Percentiles rank a stretch among this genome's conserved stretches.
Evolutionary conservation across 2,888 invertebrate species (phyloP).

Genomic region (Drosophila greeni): DNA sequence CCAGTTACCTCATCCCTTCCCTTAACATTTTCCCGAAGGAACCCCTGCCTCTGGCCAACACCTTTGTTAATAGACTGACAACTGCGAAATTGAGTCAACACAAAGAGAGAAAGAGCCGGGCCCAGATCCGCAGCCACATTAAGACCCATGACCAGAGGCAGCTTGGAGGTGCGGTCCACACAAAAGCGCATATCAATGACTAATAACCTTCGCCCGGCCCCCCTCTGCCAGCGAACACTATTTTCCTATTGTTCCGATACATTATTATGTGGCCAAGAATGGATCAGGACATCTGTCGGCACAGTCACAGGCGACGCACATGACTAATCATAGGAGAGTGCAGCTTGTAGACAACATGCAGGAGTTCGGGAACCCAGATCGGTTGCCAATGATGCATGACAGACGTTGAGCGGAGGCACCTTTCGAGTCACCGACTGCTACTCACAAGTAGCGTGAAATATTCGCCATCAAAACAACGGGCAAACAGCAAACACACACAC

Average conservation of each 20-base stretch:
- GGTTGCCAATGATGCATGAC: constrained; percentile 67
- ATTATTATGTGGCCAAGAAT: constrained; percentile 16
- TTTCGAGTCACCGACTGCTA: constrained; percentile 35
- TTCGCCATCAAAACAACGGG: constrained; percentile 67
- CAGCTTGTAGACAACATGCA: constrained; percentile 50
- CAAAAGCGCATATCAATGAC: constrained; percentile 65
- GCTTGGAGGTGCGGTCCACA: constrained; percentile 56
- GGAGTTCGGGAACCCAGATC: constrained; percentile 19
- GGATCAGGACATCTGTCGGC: constrained; percentile 67
- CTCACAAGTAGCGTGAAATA: constrained; percentile 63
- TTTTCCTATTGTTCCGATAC: constrained; percentile 55
- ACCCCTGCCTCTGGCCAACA: constrained; percentile 17
- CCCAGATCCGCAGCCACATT: constrained; percentile 1
- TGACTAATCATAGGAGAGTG: constrained; percentile 67
- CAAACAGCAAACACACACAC: constrained; percentile 37
- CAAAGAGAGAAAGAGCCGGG: constrained; percentile 19
- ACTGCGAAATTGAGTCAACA: constrained; percentile 26
- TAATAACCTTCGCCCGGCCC: constrained; percentile 51
- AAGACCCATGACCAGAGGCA: constrained; percentile 8
- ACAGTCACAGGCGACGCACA: constrained; percentile 62
- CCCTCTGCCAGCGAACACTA: constrained; percentile 37
- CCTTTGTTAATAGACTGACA: constrained; percentile 35
- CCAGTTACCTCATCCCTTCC: not conserved
- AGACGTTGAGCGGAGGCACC: constrained; percentile 49
- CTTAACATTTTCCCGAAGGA: constrained; percentile 8